Conservation (phyloP, 2,888 invertebrate genomes). For the Pterostichus madidus region DNA sequence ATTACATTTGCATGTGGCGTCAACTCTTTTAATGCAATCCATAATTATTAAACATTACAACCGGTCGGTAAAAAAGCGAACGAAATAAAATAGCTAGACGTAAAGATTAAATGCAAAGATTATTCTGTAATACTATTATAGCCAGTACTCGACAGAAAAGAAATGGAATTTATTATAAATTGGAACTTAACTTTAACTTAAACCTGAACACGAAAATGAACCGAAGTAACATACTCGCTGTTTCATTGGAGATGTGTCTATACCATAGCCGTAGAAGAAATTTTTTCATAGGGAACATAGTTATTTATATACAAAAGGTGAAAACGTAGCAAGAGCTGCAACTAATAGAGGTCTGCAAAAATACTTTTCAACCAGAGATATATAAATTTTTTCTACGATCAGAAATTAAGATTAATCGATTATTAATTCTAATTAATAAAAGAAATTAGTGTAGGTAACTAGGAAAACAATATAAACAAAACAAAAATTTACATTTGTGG, state of each 20-base stretch:
- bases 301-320: no score
- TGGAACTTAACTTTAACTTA: conserved; percentile 49
- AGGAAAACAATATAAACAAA: no score
- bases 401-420: no score
- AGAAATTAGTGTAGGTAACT: no score
- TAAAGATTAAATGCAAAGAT: conserved; percentile 55
- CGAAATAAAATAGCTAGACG: conserved; percentile 59
- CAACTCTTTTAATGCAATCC: conserved; percentile 11
- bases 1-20: conserved; percentile 22
- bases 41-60: conserved; percentile 42
- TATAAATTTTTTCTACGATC: no score
- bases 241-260: conserved; percentile 22
- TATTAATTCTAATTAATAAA: no score
- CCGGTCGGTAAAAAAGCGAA: conserved; percentile 39
- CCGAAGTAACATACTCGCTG: conserved; percentile 30
- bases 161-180: conserved; percentile 63
- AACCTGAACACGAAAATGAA: conserved; percentile 43
- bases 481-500: no score
- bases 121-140: conserved; percentile 55
- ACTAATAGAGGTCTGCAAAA: no score
- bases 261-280: conserved; percentile 10
- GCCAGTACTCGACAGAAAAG: conserved; percentile 43
- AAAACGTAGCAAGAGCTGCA: no score
- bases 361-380: no score
- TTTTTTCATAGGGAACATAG: not conserved